These are phyloP conservation scores for Drosophila macrospina DNA, from an alignment of 2,888 invertebrate genomes.

Conservation along the genomic window DNA sequence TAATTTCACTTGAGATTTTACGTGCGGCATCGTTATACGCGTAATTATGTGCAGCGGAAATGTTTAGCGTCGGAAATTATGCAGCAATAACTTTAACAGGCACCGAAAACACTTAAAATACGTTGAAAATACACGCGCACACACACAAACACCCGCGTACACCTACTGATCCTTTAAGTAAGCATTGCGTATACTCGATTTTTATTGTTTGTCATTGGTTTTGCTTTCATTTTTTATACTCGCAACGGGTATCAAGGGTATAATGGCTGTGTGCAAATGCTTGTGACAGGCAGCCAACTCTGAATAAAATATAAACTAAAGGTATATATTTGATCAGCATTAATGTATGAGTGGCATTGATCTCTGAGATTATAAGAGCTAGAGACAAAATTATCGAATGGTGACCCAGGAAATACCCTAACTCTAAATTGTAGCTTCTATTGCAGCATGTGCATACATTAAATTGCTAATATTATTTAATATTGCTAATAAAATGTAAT, in stretches of 20 bases:
- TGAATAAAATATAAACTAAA: no score
- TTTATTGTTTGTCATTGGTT: slow-evolving; percentile 76
- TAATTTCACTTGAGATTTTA: slow-evolving; percentile 48
- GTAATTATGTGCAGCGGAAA: slow-evolving; percentile 63
- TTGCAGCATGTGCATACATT: no score
- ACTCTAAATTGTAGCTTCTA: no score
- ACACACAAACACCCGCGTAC: slow-evolving; percentile 19
- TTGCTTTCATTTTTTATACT: slow-evolving; percentile 27
- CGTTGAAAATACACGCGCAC: slow-evolving; percentile 21
- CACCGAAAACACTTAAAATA: slow-evolving; percentile 50
- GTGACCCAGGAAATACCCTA: no score
- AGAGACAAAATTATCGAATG: no score
- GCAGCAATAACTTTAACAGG: slow-evolving; percentile 65
- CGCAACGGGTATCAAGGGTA: not conserved
- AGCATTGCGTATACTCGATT: slow-evolving; percentile 77
- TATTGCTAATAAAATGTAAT: no score
- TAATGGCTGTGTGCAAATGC: slow-evolving; percentile 3
- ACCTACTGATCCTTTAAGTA: slow-evolving; percentile 68
- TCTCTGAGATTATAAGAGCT: no score
- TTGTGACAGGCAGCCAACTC: slow-evolving; percentile 14
- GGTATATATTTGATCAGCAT: no score
- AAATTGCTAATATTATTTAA: no score
- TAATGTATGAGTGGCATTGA: no score
- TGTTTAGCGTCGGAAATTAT: slow-evolving; percentile 58
- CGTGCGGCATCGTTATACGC: slow-evolving; percentile 32